These are phyloP conservation scores for Galerucella pusilla DNA, from an alignment of 2,888 invertebrate genomes.

Conservation along the genomic window DNA sequence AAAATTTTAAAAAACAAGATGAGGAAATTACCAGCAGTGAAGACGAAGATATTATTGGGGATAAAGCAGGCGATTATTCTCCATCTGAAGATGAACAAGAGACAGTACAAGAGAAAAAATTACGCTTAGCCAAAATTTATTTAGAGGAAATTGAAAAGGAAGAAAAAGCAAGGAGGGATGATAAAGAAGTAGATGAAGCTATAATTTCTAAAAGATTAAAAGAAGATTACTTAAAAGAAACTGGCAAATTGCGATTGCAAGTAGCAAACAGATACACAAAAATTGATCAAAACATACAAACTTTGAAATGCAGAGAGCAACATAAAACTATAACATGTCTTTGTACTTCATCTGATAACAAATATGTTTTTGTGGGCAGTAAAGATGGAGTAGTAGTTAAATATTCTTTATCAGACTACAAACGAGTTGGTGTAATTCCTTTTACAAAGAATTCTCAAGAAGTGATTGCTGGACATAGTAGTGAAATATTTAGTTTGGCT, in stretches of 20 bases:
- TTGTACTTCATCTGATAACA: constrained; percentile 79
- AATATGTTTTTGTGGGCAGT: constrained; percentile 82
- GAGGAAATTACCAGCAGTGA: constrained; percentile 76
- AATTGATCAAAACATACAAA: constrained; percentile 62
- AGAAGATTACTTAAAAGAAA: constrained; percentile 87
- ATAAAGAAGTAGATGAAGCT: constrained; percentile 74
- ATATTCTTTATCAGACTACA: constrained; percentile 77
- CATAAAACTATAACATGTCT: constrained; percentile 83
- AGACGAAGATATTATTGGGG: constrained; percentile 71
- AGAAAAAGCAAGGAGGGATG: constrained; percentile 77
- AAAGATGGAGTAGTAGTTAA: constrained; percentile 91
- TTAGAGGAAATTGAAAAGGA: constrained; percentile 87
- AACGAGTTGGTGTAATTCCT: constrained; percentile 70
- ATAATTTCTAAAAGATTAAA: constrained; percentile 81
- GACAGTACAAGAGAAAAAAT: constrained; percentile 90
- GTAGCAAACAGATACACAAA: constrained; percentile 75
- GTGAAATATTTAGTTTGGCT: constrained; percentile 74
- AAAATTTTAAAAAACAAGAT: constrained; percentile 55
- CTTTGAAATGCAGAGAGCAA: constrained; percentile 82
- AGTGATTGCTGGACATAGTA: constrained; percentile 56
- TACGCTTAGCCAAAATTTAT: constrained; percentile 90
- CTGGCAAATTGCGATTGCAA: constrained; percentile 80
- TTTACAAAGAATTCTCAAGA: constrained; percentile 58
- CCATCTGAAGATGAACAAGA: constrained; percentile 75
- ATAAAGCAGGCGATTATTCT: constrained; percentile 64